Conservation (phyloP, 2,888 invertebrate genomes). For the Nemurella pictetii region DNA sequence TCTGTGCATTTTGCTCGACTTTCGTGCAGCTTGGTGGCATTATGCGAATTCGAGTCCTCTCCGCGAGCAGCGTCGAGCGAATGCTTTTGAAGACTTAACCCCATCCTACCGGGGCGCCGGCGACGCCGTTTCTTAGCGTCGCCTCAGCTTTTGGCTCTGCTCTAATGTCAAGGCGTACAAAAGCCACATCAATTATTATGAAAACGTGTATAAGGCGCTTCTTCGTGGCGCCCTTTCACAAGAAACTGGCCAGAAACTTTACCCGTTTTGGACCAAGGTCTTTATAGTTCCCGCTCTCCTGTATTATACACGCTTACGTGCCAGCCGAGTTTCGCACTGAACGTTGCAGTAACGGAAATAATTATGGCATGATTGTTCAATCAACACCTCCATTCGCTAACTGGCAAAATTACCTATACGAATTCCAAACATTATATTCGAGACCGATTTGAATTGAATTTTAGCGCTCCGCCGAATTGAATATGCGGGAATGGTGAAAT, state of each 20-base stretch:
- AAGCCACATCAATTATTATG: conserved; percentile 37
- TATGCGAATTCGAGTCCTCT: conserved; percentile 10
- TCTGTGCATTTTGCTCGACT: conserved; percentile 18
- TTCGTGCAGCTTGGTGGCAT: background rate
- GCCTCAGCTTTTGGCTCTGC: conserved; percentile 10
- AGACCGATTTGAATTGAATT: conserved; percentile 21
- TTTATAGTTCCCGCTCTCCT: background rate
- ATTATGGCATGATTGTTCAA: conserved; percentile 25
- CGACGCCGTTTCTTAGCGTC: conserved; percentile 2
- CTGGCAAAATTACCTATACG: conserved; percentile 16
- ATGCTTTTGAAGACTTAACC: conserved; percentile 1
- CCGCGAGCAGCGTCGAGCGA: too few species aligned
- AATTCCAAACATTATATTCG: conserved; percentile 20
- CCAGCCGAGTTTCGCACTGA: background rate
- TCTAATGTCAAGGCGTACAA: conserved; percentile 27
- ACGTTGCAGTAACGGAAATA: conserved; percentile 5
- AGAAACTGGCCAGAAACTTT: conserved; percentile 24
- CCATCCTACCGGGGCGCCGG: too few species aligned
- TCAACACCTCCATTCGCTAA: conserved; percentile 15
- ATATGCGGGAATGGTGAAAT: conserved; percentile 4
- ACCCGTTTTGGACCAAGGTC: conserved; percentile 5
- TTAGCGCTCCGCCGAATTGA: background rate
- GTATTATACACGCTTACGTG: conserved; percentile 16
- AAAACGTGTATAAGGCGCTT: conserved; percentile 27
- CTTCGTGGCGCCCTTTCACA: conserved; percentile 24